phyloP scores from a whole-genome alignment of 1,140 invertebrate species.

The Papilio helenus region DNA sequence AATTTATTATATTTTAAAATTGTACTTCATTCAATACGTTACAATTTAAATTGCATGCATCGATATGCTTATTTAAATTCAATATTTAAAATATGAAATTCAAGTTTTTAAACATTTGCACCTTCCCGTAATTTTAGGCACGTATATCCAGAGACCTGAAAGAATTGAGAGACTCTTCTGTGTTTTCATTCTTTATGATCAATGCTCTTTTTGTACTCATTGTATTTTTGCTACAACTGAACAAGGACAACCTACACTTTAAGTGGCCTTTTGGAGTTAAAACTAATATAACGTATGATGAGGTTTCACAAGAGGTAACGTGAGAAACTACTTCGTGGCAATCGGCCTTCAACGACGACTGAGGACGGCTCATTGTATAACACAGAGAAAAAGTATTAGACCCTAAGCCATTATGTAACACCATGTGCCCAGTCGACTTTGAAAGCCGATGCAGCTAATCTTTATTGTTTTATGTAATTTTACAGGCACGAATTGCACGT shows the following conservation, averaged over 20 bases:
- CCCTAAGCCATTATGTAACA: not conserved
- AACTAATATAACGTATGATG: slow-evolving; percentile 96
- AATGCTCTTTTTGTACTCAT: slow-evolving; percentile 99
- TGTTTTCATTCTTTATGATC: slow-evolving; percentile 98
- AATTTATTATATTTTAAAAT: not conserved
- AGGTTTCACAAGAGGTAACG: slow-evolving; percentile 94
- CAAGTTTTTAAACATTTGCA: slow-evolving; percentile 41
- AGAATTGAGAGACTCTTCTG: slow-evolving; percentile 95
- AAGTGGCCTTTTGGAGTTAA: slow-evolving; percentile 97
- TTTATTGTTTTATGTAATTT: slow-evolving; percentile 81
- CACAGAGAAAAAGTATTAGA: not conserved
- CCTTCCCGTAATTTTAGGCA: slow-evolving; percentile 86
- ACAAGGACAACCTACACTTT: slow-evolving; percentile 96
- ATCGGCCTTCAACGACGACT: slow-evolving; percentile 80
- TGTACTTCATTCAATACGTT: not conserved
- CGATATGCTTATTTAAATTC: slow-evolving; percentile 9
- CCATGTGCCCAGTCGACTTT: slow-evolving; percentile 71
- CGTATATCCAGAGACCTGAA: slow-evolving; percentile 95
- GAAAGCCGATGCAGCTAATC: slow-evolving; percentile 77
- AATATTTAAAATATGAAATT: slow-evolving; percentile 15
- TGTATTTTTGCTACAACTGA: slow-evolving; percentile 98
- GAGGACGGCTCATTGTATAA: slow-evolving; percentile 46
- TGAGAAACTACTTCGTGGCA: slow-evolving; percentile 65
- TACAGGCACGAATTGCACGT: slow-evolving; percentile 92
- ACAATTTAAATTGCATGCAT: slow-evolving; percentile 8